A percentile compares a stretch with the other conserved stretches of the same genome.
Conservation (phyloP, 2,888 invertebrate genomes). For the Acleris emargana region DNA sequence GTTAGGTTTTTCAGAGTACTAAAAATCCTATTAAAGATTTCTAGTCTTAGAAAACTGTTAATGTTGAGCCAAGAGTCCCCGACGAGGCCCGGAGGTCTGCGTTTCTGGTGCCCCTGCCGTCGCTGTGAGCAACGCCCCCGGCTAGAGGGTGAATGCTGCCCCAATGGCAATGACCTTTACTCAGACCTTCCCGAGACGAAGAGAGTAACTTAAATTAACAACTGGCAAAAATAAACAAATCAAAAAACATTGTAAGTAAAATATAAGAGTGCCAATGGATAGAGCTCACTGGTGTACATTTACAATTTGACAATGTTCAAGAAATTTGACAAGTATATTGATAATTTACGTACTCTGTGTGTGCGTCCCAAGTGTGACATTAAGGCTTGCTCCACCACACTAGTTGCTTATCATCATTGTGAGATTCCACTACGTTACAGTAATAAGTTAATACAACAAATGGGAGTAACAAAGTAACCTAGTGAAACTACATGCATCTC, state of each 20-base stretch:
- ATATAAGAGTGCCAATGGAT: no score
- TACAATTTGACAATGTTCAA: no score
- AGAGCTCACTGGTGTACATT: no score
- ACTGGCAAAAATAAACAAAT: neutral
- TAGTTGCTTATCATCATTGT: conserved; percentile 65
- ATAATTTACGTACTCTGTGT: conserved; percentile 79
- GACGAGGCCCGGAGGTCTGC: conserved; percentile 69
- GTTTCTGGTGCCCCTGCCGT: conserved; percentile 88
- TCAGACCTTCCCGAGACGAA: conserved; percentile 92
- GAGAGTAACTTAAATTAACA: conserved; percentile 59
- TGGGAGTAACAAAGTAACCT: no score
- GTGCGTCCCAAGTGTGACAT: conserved; percentile 89
- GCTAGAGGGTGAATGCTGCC: conserved; percentile 81
- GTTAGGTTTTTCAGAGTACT: neutral
- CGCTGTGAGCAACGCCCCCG: conserved; percentile 84
- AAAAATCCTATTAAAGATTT: neutral
- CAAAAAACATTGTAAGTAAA: no score
- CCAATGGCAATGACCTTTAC: conserved; percentile 76
- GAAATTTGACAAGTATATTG: neutral
- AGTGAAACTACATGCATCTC: no score
- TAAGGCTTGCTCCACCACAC: conserved; percentile 81
- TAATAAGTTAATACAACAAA: no score
- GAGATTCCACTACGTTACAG: conserved; percentile 36
- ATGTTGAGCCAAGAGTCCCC: conserved; percentile 67
- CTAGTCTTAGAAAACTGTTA: neutral